Conservation (phyloP, 37 sponge, comb jelly and placozoan genomes). For the Corticium candelabrum region DNA sequence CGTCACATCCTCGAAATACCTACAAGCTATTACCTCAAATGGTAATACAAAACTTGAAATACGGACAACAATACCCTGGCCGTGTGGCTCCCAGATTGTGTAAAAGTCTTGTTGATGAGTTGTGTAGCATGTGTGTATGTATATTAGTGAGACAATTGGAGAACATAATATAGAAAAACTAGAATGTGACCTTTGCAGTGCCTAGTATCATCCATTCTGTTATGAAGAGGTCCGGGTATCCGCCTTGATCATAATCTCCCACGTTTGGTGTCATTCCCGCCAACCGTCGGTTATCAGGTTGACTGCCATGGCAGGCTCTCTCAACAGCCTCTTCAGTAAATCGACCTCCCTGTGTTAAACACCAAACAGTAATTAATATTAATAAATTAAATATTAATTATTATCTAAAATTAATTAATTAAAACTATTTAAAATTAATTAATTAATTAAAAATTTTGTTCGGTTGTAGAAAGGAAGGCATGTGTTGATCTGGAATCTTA, state of each 20-base stretch:
- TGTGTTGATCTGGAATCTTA: constrained; percentile 88
- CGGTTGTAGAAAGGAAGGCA: constrained; percentile 17
- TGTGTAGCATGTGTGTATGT: too few species aligned
- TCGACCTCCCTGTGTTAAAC: not conserved
- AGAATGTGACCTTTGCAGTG: too few species aligned
- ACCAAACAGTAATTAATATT: too few species aligned
- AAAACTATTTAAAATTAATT: too few species aligned
- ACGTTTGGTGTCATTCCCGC: constrained; percentile 9
- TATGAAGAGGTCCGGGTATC: not conserved
- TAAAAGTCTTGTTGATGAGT: not conserved
- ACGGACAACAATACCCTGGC: too few species aligned
- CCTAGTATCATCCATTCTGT: not conserved
- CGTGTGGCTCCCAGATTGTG: not conserved
- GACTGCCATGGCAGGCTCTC: not conserved
- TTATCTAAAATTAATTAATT: too few species aligned
- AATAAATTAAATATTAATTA: too few species aligned
- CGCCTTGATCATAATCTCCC: constrained; percentile 11
- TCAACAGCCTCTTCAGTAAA: constrained; percentile 1
- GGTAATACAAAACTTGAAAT: too few species aligned
- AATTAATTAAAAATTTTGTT: too few species aligned
- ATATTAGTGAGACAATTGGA: too few species aligned
- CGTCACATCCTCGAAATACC: not conserved
- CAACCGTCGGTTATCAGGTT: not conserved
- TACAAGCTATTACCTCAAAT: too few species aligned
- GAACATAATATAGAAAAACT: too few species aligned